Base-by-base conservation (phyloP, 2,797 vertebrate genomes). In the Tangara arthus region DNA sequence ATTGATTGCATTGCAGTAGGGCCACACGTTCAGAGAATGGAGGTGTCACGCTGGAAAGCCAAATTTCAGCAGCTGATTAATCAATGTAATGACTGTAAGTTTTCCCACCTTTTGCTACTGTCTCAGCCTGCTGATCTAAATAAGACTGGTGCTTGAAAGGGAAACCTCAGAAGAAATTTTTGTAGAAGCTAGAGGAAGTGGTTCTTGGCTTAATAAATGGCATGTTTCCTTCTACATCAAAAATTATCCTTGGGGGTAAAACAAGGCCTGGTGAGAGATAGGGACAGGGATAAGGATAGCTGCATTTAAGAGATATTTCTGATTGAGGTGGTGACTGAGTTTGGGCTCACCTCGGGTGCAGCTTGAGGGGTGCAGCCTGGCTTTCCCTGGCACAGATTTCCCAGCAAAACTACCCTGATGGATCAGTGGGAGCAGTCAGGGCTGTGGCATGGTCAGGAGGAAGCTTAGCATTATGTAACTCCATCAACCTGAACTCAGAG, bases 51-150 rank as follows among this genome's bases (percentile, higher is more conserved):
- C 47, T 57, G 69, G 32, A 93, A 87, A 92, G 61, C 61, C 84
- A 87, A 95, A 94, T 89, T 94, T 91, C 69, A 76, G 75, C 89
- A 59, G 82, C 84, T 65, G 82, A 49, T 94, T 94, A 87, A 81
- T 90, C 84, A 72, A 22, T 44, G 70, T 37, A 56, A 59, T 9
- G 66, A 66, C 70, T 63, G 17, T 12, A 66, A 70, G 65, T 39
- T 95, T 90, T 88, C 23, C 75, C 84, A 75, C 85, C 82, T 90
- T 90, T 89, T 64, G 71, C 80, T 78, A 21, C 5, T 24, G 56
- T 69, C 73, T 93, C 79, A 84, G 82, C 37, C 66, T 57, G 80
- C 49, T 41, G 52, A 52, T 87, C 72, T 77, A 32, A 87, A 5
- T 41, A 53, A n/a, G 15, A 20, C 44, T 8, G 2, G 72, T 39